Conservation (phyloP, 1,140 invertebrate genomes). For the Drosophila virilis region DNA sequence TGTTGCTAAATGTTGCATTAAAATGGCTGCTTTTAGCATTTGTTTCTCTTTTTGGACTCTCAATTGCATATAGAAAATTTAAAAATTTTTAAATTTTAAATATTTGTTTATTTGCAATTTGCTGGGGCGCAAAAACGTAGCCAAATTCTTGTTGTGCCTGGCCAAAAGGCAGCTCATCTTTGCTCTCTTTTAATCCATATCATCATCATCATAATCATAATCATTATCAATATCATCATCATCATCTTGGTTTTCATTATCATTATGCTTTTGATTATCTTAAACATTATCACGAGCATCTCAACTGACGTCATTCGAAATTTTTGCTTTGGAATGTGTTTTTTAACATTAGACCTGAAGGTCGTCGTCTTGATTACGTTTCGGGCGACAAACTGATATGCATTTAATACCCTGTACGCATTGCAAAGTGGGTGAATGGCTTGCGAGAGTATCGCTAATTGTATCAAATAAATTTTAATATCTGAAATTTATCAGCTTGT, state of each 20-base stretch:
- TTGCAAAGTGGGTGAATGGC: too few relatives aligned
- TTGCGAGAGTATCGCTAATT: too few relatives aligned
- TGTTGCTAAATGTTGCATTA: slow-evolving; percentile 46
- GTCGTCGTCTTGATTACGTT: slow-evolving; percentile 17
- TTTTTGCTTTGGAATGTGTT: neutral
- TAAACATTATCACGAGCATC: slow-evolving; percentile 3
- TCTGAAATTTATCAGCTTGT: too few relatives aligned
- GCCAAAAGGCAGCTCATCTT: neutral
- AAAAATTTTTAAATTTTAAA: neutral
- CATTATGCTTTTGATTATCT: neutral
- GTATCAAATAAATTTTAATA: too few relatives aligned
- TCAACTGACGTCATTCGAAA: slow-evolving; percentile 16
- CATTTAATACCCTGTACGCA: too few relatives aligned
- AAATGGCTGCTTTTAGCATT: slow-evolving; percentile 27
- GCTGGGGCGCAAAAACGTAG: neutral
- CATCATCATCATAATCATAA: neutral
- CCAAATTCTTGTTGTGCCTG: neutral
- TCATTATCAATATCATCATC: neutral
- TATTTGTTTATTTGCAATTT: slow-evolving; percentile 15
- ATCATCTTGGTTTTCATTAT: neutral
- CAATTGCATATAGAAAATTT: neutral
- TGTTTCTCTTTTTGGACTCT: neutral
- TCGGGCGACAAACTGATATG: slow-evolving; percentile 6
- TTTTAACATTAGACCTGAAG: slow-evolving; percentile 9
- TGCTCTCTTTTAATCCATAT: neutral